Percentiles rank a stretch among this genome's conserved stretches.
Conservation (phyloP, 2,797 vertebrate genomes). For the Bufotes viridis region DNA sequence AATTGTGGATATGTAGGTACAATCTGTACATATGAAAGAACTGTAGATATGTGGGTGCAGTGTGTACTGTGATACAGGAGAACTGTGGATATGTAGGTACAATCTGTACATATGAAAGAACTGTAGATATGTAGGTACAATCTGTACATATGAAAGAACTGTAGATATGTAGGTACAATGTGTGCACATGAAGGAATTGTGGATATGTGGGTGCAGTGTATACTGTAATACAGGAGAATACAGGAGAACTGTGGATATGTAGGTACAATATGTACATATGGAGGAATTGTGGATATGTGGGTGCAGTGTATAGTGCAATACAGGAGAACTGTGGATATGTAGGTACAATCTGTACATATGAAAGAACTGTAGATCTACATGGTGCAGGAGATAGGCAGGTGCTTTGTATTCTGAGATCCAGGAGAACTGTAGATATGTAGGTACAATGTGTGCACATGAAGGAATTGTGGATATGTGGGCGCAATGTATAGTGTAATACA, state of each 20-base stretch:
- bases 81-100: neutral
- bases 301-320: neutral
- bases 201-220: neutral
- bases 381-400: no score
- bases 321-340: neutral
- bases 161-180: neutral
- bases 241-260: neutral
- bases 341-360: neutral
- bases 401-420: neutral
- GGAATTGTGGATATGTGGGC: neutral
- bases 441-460: neutral
- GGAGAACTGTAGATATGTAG: neutral
- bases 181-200: neutral
- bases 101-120: neutral
- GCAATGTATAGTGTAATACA: neutral
- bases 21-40: neutral
- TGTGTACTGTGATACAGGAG: neutral
- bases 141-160: neutral
- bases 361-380: neutral
- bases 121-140: neutral
- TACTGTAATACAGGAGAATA: neutral
- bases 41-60: neutral
- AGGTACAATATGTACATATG: neutral
- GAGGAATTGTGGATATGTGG: neutral
- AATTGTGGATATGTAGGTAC: neutral